These are phyloP conservation scores for Acrocephalus arundinaceus DNA, from an alignment of 2,113 vertebrate species.

Conservation along the genomic window DNA sequence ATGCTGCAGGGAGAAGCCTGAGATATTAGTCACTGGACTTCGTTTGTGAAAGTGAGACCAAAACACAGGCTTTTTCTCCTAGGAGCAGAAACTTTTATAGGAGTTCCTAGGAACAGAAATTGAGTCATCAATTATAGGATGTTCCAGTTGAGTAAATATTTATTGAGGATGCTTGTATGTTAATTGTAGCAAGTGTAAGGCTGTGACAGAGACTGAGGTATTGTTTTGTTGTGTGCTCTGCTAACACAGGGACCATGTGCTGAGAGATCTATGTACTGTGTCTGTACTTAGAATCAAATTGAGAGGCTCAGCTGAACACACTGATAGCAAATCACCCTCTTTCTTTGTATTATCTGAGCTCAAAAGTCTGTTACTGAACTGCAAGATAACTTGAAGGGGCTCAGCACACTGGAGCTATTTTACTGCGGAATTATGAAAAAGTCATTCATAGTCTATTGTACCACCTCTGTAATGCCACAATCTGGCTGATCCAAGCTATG, in stretches of 20 bases:
- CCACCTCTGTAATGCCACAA: neutral
- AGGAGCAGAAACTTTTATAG: neutral
- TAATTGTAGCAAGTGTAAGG: neutral
- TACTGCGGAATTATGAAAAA: neutral
- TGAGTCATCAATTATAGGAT: neutral
- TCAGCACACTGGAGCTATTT: neutral
- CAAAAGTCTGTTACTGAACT: neutral
- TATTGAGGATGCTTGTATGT: neutral
- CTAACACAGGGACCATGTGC: neutral
- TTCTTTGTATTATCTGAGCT: neutral
- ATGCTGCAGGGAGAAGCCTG: neutral
- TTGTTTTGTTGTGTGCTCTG: neutral
- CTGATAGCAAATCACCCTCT: neutral
- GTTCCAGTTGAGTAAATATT: neutral
- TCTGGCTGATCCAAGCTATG: neutral
- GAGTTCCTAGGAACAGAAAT: neutral
- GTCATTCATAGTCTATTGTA: neutral
- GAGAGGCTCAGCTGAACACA: neutral
- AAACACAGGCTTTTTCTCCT: neutral
- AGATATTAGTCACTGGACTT: neutral
- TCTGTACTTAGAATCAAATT: neutral
- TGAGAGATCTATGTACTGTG: neutral
- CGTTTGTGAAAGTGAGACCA: neutral
- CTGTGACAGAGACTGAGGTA: neutral
- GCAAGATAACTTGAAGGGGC: neutral